Conservation (phyloP, 2,113 vertebrate genomes). For the Cyprinus carpio region DNA sequence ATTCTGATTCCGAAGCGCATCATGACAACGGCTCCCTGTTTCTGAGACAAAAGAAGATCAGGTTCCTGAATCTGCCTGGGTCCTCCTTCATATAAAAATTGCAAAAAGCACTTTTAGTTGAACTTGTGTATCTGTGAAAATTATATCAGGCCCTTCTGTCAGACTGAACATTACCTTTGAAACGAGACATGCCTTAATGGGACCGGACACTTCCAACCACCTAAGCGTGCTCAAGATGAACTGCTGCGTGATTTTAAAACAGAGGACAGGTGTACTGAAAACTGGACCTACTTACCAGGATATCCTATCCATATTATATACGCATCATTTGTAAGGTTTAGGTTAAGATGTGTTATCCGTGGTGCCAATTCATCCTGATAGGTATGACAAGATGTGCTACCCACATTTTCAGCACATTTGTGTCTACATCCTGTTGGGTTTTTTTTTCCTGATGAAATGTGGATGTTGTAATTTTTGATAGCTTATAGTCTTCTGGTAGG, state of each 20-base stretch:
- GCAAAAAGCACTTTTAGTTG: constrained; percentile 84
- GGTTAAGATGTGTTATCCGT: neutral
- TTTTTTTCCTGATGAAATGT: neutral
- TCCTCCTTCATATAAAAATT: constrained; percentile 70
- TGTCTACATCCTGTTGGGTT: neutral
- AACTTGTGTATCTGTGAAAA: constrained; percentile 86
- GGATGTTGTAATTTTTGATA: neutral
- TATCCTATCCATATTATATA: neutral
- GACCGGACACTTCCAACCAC: constrained; percentile 96
- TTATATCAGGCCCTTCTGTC: constrained; percentile 95
- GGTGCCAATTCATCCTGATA: neutral
- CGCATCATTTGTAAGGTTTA: neutral
- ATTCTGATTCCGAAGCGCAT: neutral
- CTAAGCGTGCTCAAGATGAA: constrained; percentile 82
- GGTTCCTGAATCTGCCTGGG: constrained; percentile 67
- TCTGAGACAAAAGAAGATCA: neutral
- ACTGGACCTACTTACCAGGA: neutral
- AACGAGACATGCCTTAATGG: constrained; percentile 84
- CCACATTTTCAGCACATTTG: neutral
- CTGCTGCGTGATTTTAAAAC: constrained; percentile 89
- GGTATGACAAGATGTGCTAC: neutral
- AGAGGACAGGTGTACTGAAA: neutral
- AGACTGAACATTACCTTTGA: constrained; percentile 90
- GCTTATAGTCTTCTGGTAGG: neutral
- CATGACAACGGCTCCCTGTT: neutral